Percentiles rank a stretch among this genome's conserved stretches.
These are phyloP conservation scores for Dryadula phaetusa DNA, from an alignment of 2,888 invertebrate genomes.

Conservation along the genomic window DNA sequence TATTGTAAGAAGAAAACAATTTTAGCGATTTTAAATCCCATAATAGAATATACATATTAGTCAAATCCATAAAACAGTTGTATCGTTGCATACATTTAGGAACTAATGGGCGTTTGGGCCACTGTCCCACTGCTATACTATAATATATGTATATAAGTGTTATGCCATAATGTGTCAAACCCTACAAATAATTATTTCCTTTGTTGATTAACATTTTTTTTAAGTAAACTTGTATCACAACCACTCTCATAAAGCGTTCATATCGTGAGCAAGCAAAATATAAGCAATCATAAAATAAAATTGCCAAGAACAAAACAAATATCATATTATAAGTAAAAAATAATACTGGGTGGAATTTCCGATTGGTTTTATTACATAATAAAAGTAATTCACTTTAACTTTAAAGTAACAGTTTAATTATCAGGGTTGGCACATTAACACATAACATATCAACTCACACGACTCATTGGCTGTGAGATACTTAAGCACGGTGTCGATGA, in stretches of 20 bases:
- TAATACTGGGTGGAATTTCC: no score
- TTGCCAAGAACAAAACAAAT: background rate
- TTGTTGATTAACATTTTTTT: background rate
- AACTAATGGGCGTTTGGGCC: conserved; percentile 56
- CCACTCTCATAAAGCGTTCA: background rate
- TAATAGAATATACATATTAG: conserved; percentile 32
- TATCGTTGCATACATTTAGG: conserved; percentile 43
- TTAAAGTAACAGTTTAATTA: background rate
- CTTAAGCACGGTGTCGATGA: conserved; percentile 77
- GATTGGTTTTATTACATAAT: no score
- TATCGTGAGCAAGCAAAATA: background rate
- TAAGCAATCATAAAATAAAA: background rate
- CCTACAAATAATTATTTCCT: background rate
- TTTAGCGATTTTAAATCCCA: background rate
- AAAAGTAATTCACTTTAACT: background rate
- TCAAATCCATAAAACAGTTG: conserved; percentile 18
- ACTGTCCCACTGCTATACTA: conserved; percentile 50
- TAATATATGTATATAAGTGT: conserved; percentile 46
- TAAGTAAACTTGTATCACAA: background rate
- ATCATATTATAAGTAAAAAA: background rate
- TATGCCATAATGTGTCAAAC: background rate
- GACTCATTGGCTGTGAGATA: conserved; percentile 80
- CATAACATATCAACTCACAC: conserved; percentile 39
- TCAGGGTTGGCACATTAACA: background rate
- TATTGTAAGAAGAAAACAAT: background rate